phyloP scores from a whole-genome alignment of 1,140 invertebrate genomes.

The Medauroidea extradentata region DNA sequence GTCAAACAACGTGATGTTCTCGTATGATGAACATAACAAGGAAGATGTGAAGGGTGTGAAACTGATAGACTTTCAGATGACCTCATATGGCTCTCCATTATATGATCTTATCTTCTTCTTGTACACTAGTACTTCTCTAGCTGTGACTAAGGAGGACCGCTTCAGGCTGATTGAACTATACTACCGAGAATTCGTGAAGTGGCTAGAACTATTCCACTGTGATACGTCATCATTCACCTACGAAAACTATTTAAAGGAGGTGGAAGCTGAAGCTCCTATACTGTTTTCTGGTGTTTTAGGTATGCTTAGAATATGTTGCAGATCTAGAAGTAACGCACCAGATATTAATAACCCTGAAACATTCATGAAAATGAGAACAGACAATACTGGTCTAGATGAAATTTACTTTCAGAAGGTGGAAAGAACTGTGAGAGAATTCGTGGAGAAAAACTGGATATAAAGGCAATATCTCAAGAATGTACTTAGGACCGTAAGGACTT shows the following conservation, averaged over 20 bases:
- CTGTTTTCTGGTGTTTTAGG: not conserved
- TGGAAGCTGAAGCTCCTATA: not conserved
- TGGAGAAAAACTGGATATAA: too few species aligned
- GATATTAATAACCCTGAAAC: too few species aligned
- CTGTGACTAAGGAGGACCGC: not conserved
- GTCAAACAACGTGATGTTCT: conserved; percentile 14
- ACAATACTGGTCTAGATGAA: too few species aligned
- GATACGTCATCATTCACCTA: not conserved
- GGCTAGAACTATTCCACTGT: not conserved
- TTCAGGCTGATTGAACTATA: not conserved
- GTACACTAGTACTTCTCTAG: not conserved
- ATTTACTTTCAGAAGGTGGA: too few species aligned
- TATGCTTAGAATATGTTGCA: not conserved
- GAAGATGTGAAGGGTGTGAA: not conserved
- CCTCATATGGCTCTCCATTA: conserved; percentile 6
- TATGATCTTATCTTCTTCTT: conserved; percentile 6
- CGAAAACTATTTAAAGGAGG: not conserved
- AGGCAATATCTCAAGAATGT: too few species aligned
- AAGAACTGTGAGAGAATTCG: too few species aligned
- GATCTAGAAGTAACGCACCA: too few species aligned
- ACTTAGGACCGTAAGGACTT: too few species aligned
- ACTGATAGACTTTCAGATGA: conserved; percentile 13
- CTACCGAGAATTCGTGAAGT: not conserved
- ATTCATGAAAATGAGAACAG: too few species aligned
- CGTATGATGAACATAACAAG: not conserved